These are phyloP conservation scores for Cuculus canorus DNA, from an alignment of 2,797 vertebrate genomes.

Conservation along the genomic window DNA sequence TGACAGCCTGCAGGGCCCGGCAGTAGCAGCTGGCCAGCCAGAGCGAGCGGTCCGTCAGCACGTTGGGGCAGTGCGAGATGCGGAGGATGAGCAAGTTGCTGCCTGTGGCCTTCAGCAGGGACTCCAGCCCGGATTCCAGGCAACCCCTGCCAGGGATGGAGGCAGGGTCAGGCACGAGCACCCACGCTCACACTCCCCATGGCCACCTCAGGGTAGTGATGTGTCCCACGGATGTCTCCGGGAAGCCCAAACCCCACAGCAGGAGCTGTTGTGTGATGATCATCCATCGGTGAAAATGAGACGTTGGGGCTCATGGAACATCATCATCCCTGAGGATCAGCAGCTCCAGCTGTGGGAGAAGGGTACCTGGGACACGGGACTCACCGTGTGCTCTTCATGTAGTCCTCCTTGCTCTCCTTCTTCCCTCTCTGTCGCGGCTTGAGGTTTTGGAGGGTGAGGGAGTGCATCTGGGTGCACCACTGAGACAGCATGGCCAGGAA, in stretches of 20 bases:
- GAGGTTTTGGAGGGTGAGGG: slow-evolving; percentile 97
- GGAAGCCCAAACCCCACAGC: neutral
- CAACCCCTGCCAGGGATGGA: slow-evolving; percentile 83
- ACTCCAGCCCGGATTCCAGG: slow-evolving; percentile 95
- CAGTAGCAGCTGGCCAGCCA: slow-evolving; percentile 99
- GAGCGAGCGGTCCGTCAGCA: slow-evolving; percentile 96
- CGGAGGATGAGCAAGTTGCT: slow-evolving; percentile 95
- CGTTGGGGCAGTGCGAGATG: slow-evolving; percentile 97
- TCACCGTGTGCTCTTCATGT: slow-evolving; percentile 96
- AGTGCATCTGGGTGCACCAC: slow-evolving; percentile 99
- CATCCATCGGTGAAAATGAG: rapidly evolving
- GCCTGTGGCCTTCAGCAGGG: slow-evolving; percentile 93
- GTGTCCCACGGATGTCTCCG: rapidly evolving
- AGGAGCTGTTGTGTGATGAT: rapidly evolving
- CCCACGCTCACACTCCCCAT: rapidly evolving
- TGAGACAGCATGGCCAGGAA: slow-evolving; percentile 94
- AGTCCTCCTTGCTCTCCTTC: slow-evolving; percentile 98
- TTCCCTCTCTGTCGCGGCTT: slow-evolving; percentile 96
- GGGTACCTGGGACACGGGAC: neutral
- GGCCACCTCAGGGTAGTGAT: neutral
- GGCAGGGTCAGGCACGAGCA: neutral
- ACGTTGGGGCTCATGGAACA: neutral
- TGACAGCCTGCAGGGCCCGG: slow-evolving; percentile 95
- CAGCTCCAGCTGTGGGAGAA: rapidly evolving
- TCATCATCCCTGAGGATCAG: neutral